Percentiles rank a stretch among this genome's conserved stretches.
These are phyloP conservation scores for Phengaris arion DNA, from an alignment of 2,888 invertebrate species.

Conservation along the genomic window DNA sequence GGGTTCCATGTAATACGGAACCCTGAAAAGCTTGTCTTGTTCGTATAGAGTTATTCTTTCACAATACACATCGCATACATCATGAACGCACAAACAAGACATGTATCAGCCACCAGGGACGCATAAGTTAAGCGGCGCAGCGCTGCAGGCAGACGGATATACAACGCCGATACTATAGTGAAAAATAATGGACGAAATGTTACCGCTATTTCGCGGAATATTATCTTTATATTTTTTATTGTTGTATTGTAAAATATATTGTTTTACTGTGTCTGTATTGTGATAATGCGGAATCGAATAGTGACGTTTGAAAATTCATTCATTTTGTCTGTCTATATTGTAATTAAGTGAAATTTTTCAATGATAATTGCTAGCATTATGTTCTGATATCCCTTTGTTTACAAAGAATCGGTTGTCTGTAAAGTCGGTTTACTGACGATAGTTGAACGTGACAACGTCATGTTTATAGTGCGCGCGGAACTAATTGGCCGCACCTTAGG, in stretches of 20 bases:
- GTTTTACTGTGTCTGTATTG: background rate
- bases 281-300: background rate
- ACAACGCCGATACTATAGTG: constrained; percentile 48
- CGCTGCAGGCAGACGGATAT: constrained; percentile 58
- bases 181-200: constrained; percentile 61
- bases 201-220: constrained; percentile 31
- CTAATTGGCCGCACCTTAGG: too few species aligned
- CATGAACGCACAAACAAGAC: constrained; percentile 41
- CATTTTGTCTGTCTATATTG: too few species aligned
- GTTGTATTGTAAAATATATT: background rate
- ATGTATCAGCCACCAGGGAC: constrained; percentile 60
- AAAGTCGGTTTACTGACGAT: too few species aligned
- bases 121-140: constrained; percentile 68
- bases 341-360: too few species aligned
- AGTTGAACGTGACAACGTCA: too few species aligned
- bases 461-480: too few species aligned
- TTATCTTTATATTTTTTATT: constrained; percentile 10
- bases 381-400: too few species aligned
- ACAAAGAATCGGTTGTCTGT: too few species aligned
- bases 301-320: too few species aligned
- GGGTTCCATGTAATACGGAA: too few species aligned
- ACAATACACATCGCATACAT: constrained; percentile 29
- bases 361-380: too few species aligned
- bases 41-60: background rate
- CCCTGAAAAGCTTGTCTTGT: too few species aligned